Conservation (phyloP, 2,113 vertebrate genomes). For the Tichodroma muraria region DNA sequence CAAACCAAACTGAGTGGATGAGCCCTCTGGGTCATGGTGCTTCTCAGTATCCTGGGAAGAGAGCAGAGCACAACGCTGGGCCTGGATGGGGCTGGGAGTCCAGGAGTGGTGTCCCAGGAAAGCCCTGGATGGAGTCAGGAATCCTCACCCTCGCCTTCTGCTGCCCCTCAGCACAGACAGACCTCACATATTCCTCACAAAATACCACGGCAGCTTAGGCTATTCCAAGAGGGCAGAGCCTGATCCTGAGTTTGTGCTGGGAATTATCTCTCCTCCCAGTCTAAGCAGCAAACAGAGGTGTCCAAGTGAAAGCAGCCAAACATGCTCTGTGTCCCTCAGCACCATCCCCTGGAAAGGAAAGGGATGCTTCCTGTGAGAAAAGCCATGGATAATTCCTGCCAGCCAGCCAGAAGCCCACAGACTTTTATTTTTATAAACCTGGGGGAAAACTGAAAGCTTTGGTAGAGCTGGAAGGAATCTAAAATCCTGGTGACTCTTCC, state of each 20-base stretch:
- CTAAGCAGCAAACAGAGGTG: no score
- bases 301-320: neutral
- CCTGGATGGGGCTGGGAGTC: neutral
- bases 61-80: accelerated
- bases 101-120: neutral
- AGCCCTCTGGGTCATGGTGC: neutral
- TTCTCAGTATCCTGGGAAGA: neutral
- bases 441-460: neutral
- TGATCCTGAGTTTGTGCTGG: neutral
- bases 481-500: neutral
- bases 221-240: neutral
- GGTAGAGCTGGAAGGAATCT: neutral
- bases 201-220: neutral
- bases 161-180: neutral
- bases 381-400: neutral
- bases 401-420: neutral
- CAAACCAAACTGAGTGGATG: accelerated
- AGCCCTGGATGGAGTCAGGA: neutral
- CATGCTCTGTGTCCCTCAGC: neutral
- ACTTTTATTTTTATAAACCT: neutral
- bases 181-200: neutral
- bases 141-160: neutral
- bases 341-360: neutral
- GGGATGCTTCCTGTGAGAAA: neutral
- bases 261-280: neutral